Evolutionary conservation across 2,797 vertebrate genomes (phyloP).

Genomic region (Rhinatrema bivittatum): DNA sequence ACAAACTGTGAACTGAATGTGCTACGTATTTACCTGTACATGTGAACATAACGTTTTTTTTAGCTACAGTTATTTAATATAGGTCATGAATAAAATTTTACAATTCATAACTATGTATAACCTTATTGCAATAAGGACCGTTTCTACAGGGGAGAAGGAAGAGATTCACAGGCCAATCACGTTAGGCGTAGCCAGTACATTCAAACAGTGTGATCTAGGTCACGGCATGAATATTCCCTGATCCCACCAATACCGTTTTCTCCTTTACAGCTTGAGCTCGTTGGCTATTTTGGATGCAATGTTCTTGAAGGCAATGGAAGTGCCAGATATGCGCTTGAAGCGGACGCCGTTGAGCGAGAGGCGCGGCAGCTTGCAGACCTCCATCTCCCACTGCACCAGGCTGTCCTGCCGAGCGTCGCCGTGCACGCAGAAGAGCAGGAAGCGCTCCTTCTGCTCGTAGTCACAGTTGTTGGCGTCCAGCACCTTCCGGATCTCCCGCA

Average conservation of each 20-base stretch:
- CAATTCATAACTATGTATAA: conserved; percentile 78
- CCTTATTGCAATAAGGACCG: conserved; percentile 83
- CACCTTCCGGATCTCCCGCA: conserved; percentile 94
- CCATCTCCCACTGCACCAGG: conserved; percentile 97
- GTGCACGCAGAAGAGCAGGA: conserved; percentile 93
- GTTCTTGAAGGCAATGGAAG: conserved; percentile 97
- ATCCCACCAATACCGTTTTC: conserved; percentile 34
- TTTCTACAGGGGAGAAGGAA: conserved; percentile 60
- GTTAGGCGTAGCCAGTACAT: conserved; percentile 59
- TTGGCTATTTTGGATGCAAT: conserved; percentile 97
- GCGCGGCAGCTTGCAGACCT: conserved; percentile 93
- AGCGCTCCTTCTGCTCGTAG: conserved; percentile 92
- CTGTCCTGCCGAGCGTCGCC: conserved; percentile 90
- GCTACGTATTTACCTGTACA: conserved; percentile 87
- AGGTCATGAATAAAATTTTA: conserved; percentile 68
- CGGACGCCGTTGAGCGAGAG: conserved; percentile 93
- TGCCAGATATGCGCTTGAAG: conserved; percentile 96
- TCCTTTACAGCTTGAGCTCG: conserved; percentile 90
- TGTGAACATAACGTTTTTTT: conserved; percentile 70
- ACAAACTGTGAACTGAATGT: conserved; percentile 81
- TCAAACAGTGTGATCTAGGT: conserved; percentile 56
- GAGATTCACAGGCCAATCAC: conserved; percentile 61
- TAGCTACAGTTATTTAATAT: conserved; percentile 65
- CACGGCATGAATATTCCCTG: conserved; percentile 48
- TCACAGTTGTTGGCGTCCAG: conserved; percentile 94